Conservation (phyloP, 2,888 invertebrate species). For the Coelopa pilipes region DNA sequence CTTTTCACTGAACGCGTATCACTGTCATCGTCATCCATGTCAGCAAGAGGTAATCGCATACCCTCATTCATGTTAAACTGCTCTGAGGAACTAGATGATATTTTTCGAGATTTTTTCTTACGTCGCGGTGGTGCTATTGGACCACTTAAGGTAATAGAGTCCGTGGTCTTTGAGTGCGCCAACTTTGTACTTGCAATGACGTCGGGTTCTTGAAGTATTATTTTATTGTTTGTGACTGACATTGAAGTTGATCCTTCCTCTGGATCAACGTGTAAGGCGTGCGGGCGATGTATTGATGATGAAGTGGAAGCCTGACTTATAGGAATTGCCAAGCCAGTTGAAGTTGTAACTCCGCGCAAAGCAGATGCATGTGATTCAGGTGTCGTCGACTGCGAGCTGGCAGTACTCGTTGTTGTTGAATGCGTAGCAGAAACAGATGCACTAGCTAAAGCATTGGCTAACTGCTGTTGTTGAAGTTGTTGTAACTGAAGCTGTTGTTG, state of each 20-base stretch:
- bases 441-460: constrained; percentile 30
- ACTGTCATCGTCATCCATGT: constrained; percentile 60
- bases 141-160: constrained; percentile 65
- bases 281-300: background rate
- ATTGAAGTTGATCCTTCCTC: background rate
- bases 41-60: constrained; percentile 57
- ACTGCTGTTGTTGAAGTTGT: constrained; percentile 39
- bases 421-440: constrained; percentile 16
- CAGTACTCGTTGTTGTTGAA: constrained; percentile 41
- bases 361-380: constrained; percentile 33
- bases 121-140: constrained; percentile 84
- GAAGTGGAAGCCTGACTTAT: constrained; percentile 8
- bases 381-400: constrained; percentile 38
- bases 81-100: constrained; percentile 64
- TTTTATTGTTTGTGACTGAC: constrained; percentile 44
- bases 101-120: constrained; percentile 73
- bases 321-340: constrained; percentile 33
- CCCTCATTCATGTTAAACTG: constrained; percentile 63
- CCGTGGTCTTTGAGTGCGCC: constrained; percentile 67
- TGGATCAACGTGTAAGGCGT: constrained; percentile 19
- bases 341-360: constrained; percentile 17
- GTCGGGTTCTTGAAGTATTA: constrained; percentile 78
- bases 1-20: constrained; percentile 63
- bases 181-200: constrained; percentile 92
- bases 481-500: constrained; percentile 39